phyloP scores from a whole-genome alignment of 2,888 invertebrate genomes.

The Nomada flava region DNA sequence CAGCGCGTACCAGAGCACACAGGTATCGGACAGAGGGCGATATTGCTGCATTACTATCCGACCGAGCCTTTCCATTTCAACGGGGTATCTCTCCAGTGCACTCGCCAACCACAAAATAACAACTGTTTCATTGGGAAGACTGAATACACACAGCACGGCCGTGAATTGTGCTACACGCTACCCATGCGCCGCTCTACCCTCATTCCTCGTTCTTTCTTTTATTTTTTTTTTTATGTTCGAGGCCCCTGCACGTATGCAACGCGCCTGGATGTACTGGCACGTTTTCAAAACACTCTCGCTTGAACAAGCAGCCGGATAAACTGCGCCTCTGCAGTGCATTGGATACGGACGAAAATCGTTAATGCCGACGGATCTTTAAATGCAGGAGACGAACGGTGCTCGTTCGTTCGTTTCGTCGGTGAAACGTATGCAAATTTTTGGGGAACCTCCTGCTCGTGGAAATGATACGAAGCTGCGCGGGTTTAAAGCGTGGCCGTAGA shows the following conservation, averaged over 20 bases:
- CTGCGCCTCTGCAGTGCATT: conserved; percentile 38
- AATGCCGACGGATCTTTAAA: conserved; percentile 50
- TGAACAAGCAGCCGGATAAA: conserved; percentile 63
- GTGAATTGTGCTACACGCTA: conserved; percentile 62
- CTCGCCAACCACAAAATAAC: conserved; percentile 68
- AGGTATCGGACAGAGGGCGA: conserved; percentile 43
- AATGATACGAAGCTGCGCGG: background rate
- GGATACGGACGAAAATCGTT: conserved; percentile 51
- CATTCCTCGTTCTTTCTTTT: background rate
- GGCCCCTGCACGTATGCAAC: background rate
- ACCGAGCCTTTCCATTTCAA: conserved; percentile 49
- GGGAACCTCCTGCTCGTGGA: background rate
- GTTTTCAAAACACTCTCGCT: conserved; percentile 68
- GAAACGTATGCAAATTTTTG: conserved; percentile 7
- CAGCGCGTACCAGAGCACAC: conserved; percentile 10
- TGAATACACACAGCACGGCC: conserved; percentile 60
- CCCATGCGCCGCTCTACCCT: conserved; percentile 16
- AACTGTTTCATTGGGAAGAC: conserved; percentile 68
- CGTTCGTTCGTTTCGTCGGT: background rate
- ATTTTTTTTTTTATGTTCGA: background rate
- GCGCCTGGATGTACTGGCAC: conserved; percentile 57
- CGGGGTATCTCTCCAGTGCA: conserved; percentile 65
- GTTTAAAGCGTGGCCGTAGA: conserved; percentile 48
- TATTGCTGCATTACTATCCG: conserved; percentile 55
- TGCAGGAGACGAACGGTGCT: conserved; percentile 20